Conservation (phyloP, 2,888 invertebrate genomes). For the Drosophila cracens region DNA sequence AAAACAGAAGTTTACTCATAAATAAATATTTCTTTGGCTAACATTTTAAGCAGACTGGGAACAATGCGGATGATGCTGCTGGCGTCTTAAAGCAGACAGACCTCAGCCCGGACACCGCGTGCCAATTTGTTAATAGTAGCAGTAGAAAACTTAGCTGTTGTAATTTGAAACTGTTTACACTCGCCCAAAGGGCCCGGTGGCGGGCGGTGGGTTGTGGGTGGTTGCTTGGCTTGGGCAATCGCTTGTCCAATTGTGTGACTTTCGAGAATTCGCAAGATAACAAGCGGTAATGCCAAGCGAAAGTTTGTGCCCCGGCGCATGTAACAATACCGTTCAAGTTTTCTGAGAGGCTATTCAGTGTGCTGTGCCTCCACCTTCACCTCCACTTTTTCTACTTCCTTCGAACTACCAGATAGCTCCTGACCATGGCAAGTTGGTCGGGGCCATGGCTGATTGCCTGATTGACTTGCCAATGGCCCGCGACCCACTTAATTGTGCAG, state of each 20-base stretch:
- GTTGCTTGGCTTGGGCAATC: constrained; percentile 25
- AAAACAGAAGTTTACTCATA: constrained; percentile 65
- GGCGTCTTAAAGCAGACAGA: constrained; percentile 46
- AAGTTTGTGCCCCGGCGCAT: constrained; percentile 43
- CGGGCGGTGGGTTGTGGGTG: background rate
- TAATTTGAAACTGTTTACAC: constrained; percentile 74
- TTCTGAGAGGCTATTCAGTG: constrained; percentile 1
- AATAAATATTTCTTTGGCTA: constrained; percentile 70
- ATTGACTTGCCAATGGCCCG: constrained; percentile 68
- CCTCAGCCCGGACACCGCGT: constrained; percentile 44
- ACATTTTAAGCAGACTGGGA: constrained; percentile 63
- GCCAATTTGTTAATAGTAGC: constrained; percentile 76
- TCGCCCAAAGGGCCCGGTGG: constrained; percentile 41
- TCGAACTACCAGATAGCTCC: background rate
- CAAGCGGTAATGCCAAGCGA: constrained; percentile 44
- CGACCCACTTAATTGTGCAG: constrained; percentile 64
- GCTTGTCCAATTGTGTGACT: constrained; percentile 66
- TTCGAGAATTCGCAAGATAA: constrained; percentile 64
- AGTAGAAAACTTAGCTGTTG: constrained; percentile 51
- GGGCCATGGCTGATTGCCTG: constrained; percentile 66
- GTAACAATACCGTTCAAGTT: constrained; percentile 55
- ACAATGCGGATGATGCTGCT: constrained; percentile 31
- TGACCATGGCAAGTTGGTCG: constrained; percentile 15
- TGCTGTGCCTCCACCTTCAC: background rate
- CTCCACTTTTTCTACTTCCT: background rate